Base-by-base conservation (phyloP, 2,888 invertebrate genomes). In the Monopis laevigella region DNA sequence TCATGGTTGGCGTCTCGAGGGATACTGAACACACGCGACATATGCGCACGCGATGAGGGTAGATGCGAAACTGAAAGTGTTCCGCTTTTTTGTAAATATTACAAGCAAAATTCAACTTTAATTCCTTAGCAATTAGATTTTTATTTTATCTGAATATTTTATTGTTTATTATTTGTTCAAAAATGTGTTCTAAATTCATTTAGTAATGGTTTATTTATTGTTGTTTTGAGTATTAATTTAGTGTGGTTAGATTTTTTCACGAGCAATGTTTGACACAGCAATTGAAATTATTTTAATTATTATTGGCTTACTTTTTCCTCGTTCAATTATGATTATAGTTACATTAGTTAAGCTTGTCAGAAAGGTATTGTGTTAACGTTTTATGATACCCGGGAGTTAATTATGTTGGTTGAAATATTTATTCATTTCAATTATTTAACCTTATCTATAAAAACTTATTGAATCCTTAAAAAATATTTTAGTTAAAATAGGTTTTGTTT, bases 61-160 rank as follows among this genome's bases (percentile, higher is more conserved):
- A 28, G 11, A 16, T 29, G 16, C 18, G 29, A 28, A 39, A 39
- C 27, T n/a, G 39, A 39, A 28, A 39, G 39, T 39, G 28, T 39
- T 39, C 39, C 27, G n/a, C 16, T 17, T 18, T 18, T 39, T 8
- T 16, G 12, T 12, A 29, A 29, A 7, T n/a, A 10, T 29, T 29
- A 3, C 14, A 29, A 29, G 12, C 11, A 14, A 29, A 13, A 13
- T 11, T 29, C 2, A 13, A 11, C 10, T 16, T 38, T 38, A 38
- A n/a, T 36, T n/a, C 36, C 19, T 36, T 26, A 12, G 24, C 3
- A 11, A 38, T 27, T 14, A 11, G 17, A 10, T n/a, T 32, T 8
- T 32, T 32, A 2, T 32, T 17, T 3, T 13, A 17, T 2, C 3
- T 10, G 3, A 17, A 32, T 3, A 17, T 16, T 14, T 32, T 17